These are phyloP conservation scores for Hemithea aestivaria DNA, from an alignment of 2,888 invertebrate genomes.

Conservation along the genomic window DNA sequence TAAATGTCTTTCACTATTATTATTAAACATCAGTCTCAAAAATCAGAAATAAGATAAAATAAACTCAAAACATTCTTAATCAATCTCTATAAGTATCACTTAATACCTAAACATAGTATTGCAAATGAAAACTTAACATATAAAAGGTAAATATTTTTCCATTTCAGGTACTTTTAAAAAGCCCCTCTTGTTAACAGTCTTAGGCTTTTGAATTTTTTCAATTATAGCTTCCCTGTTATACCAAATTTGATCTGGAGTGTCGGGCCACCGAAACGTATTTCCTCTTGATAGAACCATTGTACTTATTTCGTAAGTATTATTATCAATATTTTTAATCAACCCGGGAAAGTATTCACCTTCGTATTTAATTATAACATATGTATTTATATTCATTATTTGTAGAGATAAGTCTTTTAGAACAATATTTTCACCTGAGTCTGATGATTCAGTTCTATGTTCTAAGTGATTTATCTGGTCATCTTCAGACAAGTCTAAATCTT, in stretches of 20 bases:
- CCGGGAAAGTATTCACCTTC: constrained; percentile 6
- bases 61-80: constrained; percentile 1
- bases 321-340: constrained; percentile 1
- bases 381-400: neutral
- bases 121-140: neutral
- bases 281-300: constrained; percentile 15
- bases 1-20: too few relatives aligned
- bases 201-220: constrained; percentile 4
- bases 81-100: neutral
- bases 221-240: constrained; percentile 6
- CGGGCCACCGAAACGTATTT: constrained; percentile 18
- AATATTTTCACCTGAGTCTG: neutral
- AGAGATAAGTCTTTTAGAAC: neutral
- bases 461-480: too few relatives aligned
- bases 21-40: too few relatives aligned
- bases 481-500: constrained; percentile 3
- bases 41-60: too few relatives aligned
- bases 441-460: neutral
- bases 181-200: constrained; percentile 2
- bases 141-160: constrained; percentile 5
- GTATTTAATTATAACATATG: constrained; percentile 5
- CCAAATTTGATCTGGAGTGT: constrained; percentile 16
- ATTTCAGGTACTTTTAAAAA: constrained; percentile 4
- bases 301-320: constrained; percentile 7
- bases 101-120: neutral